Evolutionary conservation across 2,113 vertebrate genomes (phyloP).

Genomic region (Syrmaticus mikado): DNA sequence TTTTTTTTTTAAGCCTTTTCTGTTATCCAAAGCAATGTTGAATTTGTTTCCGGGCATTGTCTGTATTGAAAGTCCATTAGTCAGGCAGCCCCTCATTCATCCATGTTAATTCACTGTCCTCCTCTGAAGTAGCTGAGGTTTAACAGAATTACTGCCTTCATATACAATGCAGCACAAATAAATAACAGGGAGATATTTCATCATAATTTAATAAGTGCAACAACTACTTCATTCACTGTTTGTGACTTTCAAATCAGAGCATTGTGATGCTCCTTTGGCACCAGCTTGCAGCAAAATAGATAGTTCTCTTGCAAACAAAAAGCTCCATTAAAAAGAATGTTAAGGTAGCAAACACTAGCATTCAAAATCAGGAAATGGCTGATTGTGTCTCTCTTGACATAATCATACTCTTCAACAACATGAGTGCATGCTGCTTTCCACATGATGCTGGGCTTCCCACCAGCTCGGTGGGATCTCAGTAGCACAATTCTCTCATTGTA

Average conservation of each 20-base stretch:
- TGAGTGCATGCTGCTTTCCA: not conserved
- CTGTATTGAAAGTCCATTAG: slow-evolving; percentile 20
- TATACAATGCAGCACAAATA: slow-evolving; percentile 13
- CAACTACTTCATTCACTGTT: not conserved
- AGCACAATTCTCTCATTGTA: not conserved
- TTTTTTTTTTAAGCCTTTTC: not conserved
- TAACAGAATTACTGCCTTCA: slow-evolving; percentile 7
- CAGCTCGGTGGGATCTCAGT: not conserved
- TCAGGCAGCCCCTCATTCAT: slow-evolving; percentile 15
- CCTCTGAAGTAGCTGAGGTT: not conserved
- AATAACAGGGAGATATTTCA: slow-evolving; percentile 24
- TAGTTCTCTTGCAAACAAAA: not conserved
- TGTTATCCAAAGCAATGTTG: not conserved
- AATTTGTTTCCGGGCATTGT: not conserved
- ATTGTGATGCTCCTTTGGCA: not conserved
- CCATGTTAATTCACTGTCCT: slow-evolving; percentile 13
- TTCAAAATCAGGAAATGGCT: not conserved
- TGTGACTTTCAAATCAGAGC: not conserved
- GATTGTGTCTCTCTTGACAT: not conserved
- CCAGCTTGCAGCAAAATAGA: not conserved
- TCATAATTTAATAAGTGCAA: slow-evolving; percentile 26
- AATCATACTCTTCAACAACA: not conserved
- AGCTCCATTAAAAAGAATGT: not conserved
- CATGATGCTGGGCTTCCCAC: not conserved
- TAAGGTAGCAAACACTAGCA: not conserved